A percentile compares a stretch with the other conserved stretches of the same genome.
These are phyloP conservation scores for Montipora capitata DNA, from an alignment of 92 coral and sea anemone genomes.

Conservation along the genomic window DNA sequence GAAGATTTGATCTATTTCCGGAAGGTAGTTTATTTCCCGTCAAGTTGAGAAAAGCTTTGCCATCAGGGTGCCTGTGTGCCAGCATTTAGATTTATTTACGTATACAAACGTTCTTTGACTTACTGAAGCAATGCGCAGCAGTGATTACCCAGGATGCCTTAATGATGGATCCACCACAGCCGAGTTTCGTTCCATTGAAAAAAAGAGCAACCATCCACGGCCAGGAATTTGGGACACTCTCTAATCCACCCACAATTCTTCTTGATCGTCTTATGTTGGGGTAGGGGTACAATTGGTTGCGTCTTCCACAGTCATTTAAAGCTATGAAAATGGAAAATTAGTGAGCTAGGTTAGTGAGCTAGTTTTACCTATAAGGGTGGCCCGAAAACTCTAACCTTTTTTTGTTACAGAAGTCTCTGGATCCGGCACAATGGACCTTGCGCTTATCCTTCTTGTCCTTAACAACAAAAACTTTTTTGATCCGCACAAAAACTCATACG, in stretches of 20 bases:
- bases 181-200: conserved; percentile 82
- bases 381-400: no score
- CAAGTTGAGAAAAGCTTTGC: no score
- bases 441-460: no score
- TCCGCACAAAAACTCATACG: no score
- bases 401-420: no score
- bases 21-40: no score
- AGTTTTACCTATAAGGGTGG: no score
- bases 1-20: no score
- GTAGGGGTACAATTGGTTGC: conserved; percentile 11
- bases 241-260: conserved; percentile 94
- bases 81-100: no score
- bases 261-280: conserved; percentile 50
- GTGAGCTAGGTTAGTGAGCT: background rate
- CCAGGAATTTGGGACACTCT: conserved; percentile 88
- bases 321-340: conserved; percentile 6
- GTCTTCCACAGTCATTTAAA: conserved; percentile 70
- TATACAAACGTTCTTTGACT: conserved; percentile 19
- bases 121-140: conserved; percentile 97
- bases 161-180: conserved; percentile 96
- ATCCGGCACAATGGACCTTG: no score
- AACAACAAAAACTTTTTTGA: no score
- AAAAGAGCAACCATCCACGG: conserved; percentile 98
- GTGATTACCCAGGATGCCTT: conserved; percentile 90
- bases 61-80: background rate